These are phyloP conservation scores for Drosophila micromelanica DNA, from an alignment of 1,140 invertebrate genomes.

Conservation along the genomic window DNA sequence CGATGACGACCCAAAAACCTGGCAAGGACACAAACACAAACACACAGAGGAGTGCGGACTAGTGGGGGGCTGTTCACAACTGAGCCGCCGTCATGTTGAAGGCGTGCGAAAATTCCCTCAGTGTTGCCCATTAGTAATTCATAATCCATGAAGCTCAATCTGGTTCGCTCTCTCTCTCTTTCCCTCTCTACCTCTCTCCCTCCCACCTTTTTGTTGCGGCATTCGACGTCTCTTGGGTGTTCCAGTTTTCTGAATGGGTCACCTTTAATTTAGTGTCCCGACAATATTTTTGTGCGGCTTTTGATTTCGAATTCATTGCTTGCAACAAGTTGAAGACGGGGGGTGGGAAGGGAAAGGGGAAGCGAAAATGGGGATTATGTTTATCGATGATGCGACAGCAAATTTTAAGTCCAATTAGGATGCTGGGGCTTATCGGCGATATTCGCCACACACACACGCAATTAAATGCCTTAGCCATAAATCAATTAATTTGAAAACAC, in stretches of 20 bases:
- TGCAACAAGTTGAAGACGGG: background rate
- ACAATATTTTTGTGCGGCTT: slow-evolving; percentile 59
- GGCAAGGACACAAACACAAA: slow-evolving; percentile 4
- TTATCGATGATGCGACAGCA: background rate
- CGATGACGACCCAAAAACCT: slow-evolving; percentile 30
- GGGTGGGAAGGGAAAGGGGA: too few species aligned
- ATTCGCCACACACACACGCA: background rate
- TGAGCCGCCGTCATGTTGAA: background rate
- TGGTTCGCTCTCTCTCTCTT: background rate
- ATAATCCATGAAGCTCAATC: slow-evolving; percentile 54
- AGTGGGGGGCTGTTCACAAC: too few species aligned
- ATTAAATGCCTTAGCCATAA: slow-evolving; percentile 60
- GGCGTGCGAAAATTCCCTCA: slow-evolving; percentile 75
- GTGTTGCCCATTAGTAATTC: slow-evolving; percentile 74
- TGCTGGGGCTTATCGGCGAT: slow-evolving; percentile 3
- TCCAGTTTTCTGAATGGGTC: slow-evolving; percentile 55
- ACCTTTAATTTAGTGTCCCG: slow-evolving; percentile 70
- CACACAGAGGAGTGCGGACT: too few species aligned
- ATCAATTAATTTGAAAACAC: slow-evolving; percentile 75
- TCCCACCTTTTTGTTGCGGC: background rate
- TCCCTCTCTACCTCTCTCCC: background rate
- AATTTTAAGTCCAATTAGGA: slow-evolving; percentile 56
- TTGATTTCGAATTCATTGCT: slow-evolving; percentile 69
- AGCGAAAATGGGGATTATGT: too few species aligned
- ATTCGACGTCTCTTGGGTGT: slow-evolving; percentile 7